Evolutionary conservation across 2,888 invertebrate genomes (phyloP), one percentile per base, ranked within the genome.

Genomic region (Selenia dentaria): DNA sequence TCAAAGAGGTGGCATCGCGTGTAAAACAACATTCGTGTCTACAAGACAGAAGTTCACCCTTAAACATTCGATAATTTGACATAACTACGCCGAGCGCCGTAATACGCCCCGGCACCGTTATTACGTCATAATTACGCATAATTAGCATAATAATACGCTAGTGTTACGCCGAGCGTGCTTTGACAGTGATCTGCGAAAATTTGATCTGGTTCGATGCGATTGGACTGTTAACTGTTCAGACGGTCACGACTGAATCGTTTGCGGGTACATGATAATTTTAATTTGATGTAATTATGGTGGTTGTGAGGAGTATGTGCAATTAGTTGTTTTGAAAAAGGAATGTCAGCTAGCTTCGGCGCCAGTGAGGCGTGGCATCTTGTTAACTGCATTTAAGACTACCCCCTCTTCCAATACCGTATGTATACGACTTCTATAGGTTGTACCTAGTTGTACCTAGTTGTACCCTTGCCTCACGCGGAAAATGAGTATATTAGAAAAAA

Each of bases 61-160:
- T 44, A 55, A 54, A 57, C 51, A 58, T 44, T 38, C 59, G 61
- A 63, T 64, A 70, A 71, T 68, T 71, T 53, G 59, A 59, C 53
- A 39, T 54, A 64, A 67, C 63, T 44, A 54, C 56, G 43, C 49
- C 62, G 57, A 48, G 40, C 56, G 39, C 29, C 34, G 58, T 60
- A 59, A 61, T 57, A 36, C 59, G 31, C 42, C 44, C 34, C 42
- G 48, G 52, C 57, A 44, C 51, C 62, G 57, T 50, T 50, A 57
- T 51, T 50, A 51, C 50, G 34, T 18, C 26, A 52, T 49, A 57
- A 53, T 54, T 54, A 38, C 20, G 14, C 5, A 49, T 55, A 57
- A 53, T 54, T 53, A 34, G 5, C 41, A 33, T 52, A 50, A 50
- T 51, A 44, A 50, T 45, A 38, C 36, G 41, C 39, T 35, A 28